phyloP scores from a whole-genome alignment of 2,888 invertebrate genomes.

The Cerastis leucographa region DNA sequence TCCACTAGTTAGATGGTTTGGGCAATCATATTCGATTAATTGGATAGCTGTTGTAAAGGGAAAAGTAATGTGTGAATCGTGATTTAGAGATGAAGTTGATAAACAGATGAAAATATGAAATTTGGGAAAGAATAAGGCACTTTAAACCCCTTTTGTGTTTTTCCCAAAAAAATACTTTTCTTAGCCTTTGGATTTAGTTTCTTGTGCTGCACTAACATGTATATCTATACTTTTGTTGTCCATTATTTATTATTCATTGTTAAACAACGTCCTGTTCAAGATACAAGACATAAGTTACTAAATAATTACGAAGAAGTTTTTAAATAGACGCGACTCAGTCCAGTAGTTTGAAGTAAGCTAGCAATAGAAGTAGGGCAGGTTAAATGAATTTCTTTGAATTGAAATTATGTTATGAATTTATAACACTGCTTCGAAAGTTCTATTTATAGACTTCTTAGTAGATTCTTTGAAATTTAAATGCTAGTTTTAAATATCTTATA shows the following conservation, averaged over 20 bases:
- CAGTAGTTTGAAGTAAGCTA: neutral
- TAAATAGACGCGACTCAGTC: neutral
- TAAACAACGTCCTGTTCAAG: neutral
- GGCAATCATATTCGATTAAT: slow-evolving; percentile 27
- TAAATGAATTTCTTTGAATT: slow-evolving; percentile 3
- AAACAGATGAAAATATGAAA: neutral
- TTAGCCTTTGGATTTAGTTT: neutral
- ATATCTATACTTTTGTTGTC: too few relatives aligned
- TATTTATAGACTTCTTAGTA: neutral
- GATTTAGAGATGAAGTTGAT: neutral
- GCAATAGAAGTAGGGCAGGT: neutral
- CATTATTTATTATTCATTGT: neutral
- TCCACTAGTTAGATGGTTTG: slow-evolving; percentile 14
- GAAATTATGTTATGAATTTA: neutral
- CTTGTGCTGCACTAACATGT: neutral
- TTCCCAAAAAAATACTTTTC: neutral
- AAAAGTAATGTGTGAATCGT: neutral
- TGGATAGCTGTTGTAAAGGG: neutral
- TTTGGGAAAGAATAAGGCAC: neutral
- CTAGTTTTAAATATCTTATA: neutral
- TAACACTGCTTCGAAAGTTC: neutral
- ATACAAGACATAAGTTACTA: too few relatives aligned
- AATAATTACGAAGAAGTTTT: neutral
- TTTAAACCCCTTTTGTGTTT: neutral
- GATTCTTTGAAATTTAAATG: neutral